Conservation (phyloP, 2,797 vertebrate genomes). For the Pempheris klunzingeri region DNA sequence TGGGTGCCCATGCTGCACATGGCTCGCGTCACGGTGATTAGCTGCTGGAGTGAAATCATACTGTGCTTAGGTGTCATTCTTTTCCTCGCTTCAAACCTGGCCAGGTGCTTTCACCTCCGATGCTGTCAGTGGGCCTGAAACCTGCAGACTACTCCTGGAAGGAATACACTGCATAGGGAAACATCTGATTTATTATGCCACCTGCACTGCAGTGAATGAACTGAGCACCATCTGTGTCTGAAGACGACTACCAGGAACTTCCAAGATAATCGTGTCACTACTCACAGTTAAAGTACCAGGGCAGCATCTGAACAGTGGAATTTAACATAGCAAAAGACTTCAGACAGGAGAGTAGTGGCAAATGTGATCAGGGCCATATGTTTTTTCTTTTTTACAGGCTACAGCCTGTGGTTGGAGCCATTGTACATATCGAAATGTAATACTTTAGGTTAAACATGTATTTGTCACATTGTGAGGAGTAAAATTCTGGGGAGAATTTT, state of each 20-base stretch:
- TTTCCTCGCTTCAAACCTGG: conserved; percentile 31
- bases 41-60: conserved; percentile 10
- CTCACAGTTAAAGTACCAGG: conserved; percentile 31
- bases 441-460: conserved; percentile 48
- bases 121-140: conserved; percentile 18
- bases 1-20: conserved; percentile 94
- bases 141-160: conserved; percentile 17
- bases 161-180: conserved; percentile 16
- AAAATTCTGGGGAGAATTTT: conserved; percentile 52
- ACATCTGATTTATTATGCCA: conserved; percentile 43
- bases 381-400: conserved; percentile 33
- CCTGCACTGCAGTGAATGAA: conserved; percentile 44
- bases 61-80: conserved; percentile 32
- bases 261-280: conserved; percentile 28
- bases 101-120: conserved; percentile 32
- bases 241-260: conserved; percentile 20
- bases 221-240: conserved; percentile 41
- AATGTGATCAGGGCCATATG: conserved; percentile 12
- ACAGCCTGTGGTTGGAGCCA: conserved; percentile 40
- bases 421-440: conserved; percentile 59
- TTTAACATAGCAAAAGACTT: conserved; percentile 29
- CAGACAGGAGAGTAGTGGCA: conserved; percentile 12
- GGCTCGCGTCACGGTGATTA: conserved; percentile 80
- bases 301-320: conserved; percentile 35
- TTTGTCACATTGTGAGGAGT: conserved; percentile 49